Conservation (phyloP, 2,797 vertebrate genomes). For the Craterocephalus amniculus region DNA sequence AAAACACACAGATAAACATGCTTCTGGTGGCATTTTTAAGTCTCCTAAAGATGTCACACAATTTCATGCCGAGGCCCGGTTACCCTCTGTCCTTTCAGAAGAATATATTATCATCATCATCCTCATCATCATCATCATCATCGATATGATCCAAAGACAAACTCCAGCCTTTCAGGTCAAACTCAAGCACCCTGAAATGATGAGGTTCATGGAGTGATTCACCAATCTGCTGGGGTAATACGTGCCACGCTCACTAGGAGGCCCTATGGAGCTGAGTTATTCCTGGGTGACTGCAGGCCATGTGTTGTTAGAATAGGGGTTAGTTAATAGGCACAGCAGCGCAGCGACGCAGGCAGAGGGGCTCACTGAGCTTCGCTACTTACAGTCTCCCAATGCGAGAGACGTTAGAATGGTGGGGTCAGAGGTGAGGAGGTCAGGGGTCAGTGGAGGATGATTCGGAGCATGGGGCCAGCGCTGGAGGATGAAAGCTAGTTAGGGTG, state of each 20-base stretch:
- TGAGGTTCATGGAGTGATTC: slow-evolving; percentile 64
- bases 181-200: slow-evolving; percentile 96
- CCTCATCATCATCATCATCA: slow-evolving; percentile 83
- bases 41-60: slow-evolving; percentile 30
- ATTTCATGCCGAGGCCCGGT: slow-evolving; percentile 73
- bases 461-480: slow-evolving; percentile 81
- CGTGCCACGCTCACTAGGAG: slow-evolving; percentile 45
- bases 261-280: slow-evolving; percentile 28
- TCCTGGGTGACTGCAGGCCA: neutral
- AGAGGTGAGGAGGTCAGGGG: slow-evolving; percentile 72
- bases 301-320: slow-evolving; percentile 20
- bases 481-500: slow-evolving; percentile 70
- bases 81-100: slow-evolving; percentile 91
- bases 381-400: slow-evolving; percentile 75
- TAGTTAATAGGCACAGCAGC: slow-evolving; percentile 51
- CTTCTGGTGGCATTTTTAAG: slow-evolving; percentile 10
- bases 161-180: slow-evolving; percentile 97
- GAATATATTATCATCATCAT: slow-evolving; percentile 90
- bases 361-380: slow-evolving; percentile 64
- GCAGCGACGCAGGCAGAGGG: slow-evolving; percentile 19
- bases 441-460: slow-evolving; percentile 86
- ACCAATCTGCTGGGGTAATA: neutral
- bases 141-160: slow-evolving; percentile 95
- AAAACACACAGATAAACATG: slow-evolving; percentile 45
- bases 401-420: slow-evolving; percentile 71